Evolutionary conservation across 2,797 vertebrate species (phyloP).

Genomic region (Synaphobranchus kaupii): DNA sequence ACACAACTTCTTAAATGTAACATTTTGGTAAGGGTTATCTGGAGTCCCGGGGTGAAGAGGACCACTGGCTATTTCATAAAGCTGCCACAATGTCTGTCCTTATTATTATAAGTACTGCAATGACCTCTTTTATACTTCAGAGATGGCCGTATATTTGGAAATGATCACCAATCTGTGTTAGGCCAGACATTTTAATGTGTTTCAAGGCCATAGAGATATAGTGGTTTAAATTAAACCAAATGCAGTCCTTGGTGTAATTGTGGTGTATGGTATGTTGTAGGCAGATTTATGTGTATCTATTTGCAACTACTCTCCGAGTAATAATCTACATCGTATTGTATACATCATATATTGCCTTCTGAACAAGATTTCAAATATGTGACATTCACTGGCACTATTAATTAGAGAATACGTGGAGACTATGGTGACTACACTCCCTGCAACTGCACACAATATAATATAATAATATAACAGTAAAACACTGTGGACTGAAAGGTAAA

Average conservation of each 20-base stretch:
- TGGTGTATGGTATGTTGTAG: not conserved
- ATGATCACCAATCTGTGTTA: not conserved
- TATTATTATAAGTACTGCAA: constrained; percentile 1
- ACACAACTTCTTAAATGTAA: constrained; percentile 1
- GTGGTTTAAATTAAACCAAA: not conserved
- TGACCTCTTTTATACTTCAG: not conserved
- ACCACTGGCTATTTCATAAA: constrained; percentile 4
- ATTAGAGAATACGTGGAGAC: not conserved
- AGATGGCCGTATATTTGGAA: not conserved
- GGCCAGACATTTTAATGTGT: not conserved
- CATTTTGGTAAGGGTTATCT: not conserved
- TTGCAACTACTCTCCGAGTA: not conserved
- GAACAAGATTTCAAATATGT: not conserved
- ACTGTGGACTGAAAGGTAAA: not conserved
- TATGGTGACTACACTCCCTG: not conserved
- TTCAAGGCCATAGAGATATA: not conserved
- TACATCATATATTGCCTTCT: not conserved
- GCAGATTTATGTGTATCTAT: not conserved
- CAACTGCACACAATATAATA: not conserved
- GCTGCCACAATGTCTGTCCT: not conserved
- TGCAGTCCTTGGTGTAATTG: not conserved
- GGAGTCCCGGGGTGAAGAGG: not conserved
- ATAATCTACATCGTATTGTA: not conserved
- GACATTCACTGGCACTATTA: not conserved
- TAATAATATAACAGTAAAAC: not conserved